A percentile compares a stretch with the other conserved stretches of the same genome.
Conservation (phyloP, 2,797 vertebrate genomes). For the Alcedo atthis region DNA sequence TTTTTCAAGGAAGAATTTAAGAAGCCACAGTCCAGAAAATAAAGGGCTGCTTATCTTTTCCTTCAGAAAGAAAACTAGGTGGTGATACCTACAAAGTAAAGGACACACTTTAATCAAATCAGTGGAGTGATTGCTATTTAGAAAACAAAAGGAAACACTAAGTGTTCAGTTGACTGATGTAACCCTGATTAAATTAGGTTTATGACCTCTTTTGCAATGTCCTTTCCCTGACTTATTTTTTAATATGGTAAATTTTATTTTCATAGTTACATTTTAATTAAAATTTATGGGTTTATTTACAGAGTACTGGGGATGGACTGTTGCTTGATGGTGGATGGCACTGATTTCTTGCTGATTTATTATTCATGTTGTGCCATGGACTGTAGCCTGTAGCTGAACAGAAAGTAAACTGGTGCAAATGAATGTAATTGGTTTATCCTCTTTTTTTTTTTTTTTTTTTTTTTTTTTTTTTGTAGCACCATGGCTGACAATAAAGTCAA, state of each 20-base stretch:
- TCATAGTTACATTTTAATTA: background rate
- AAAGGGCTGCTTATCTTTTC: background rate
- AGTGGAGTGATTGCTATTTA: background rate
- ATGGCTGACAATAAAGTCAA: conserved; percentile 90
- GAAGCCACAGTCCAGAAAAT: background rate
- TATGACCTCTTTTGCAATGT: background rate
- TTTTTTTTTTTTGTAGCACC: conserved; percentile 74
- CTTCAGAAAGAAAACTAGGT: background rate
- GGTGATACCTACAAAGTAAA: background rate
- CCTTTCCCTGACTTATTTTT: background rate
- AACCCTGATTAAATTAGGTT: background rate
- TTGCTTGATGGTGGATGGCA: background rate
- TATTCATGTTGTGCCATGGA: background rate
- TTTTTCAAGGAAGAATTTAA: background rate
- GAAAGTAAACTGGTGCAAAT: background rate
- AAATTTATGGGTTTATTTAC: too few species aligned
- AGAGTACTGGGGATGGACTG: background rate
- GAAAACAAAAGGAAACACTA: background rate
- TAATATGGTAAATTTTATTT: background rate
- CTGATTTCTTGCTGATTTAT: background rate
- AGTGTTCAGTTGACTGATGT: background rate
- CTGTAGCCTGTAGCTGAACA: background rate
- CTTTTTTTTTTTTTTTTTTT: conserved; percentile 29
- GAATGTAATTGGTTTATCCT: background rate
- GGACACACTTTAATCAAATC: background rate